Conservation (phyloP, 2,888 invertebrate species). For the Lordiphosa fenestrarum region DNA sequence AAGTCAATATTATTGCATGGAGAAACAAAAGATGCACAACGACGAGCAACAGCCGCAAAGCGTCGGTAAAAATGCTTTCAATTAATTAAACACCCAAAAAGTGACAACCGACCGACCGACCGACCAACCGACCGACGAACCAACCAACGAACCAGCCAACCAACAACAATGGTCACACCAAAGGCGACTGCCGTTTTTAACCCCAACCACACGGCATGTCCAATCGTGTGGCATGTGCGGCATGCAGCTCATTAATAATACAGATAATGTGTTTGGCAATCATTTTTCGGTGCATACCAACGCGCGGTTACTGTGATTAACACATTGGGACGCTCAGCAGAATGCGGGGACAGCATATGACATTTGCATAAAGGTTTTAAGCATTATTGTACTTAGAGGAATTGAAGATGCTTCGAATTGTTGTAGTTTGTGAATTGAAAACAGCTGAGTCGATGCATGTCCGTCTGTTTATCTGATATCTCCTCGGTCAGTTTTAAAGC, state of each 20-base stretch:
- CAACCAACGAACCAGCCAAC: constrained; percentile 11
- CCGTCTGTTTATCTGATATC: no score
- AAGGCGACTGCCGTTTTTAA: constrained; percentile 4
- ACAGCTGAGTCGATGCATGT: no score
- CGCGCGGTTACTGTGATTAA: constrained; percentile 63
- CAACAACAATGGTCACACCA: constrained; percentile 17
- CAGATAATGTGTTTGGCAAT: constrained; percentile 67
- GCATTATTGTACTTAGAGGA: no score
- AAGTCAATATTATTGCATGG: constrained; percentile 61
- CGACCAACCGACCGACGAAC: constrained; percentile 21
- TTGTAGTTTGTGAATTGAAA: no score
- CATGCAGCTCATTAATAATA: constrained; percentile 69
- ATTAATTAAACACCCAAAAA: constrained; percentile 70
- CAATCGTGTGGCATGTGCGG: constrained; percentile 46
- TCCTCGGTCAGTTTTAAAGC: no score
- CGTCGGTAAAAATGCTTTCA: constrained; percentile 64
- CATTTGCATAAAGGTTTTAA: no score
- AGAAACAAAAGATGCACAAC: constrained; percentile 31
- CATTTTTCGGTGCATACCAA: constrained; percentile 60
- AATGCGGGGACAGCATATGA: background rate
- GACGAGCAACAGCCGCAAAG: constrained; percentile 43
- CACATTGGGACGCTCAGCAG: constrained; percentile 49
- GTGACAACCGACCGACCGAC: constrained; percentile 13
- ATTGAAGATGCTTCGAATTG: no score
- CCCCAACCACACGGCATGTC: constrained; percentile 2